These are phyloP conservation scores for Congeria kusceri DNA, from an alignment of 2,888 invertebrate species.

Conservation along the genomic window DNA sequence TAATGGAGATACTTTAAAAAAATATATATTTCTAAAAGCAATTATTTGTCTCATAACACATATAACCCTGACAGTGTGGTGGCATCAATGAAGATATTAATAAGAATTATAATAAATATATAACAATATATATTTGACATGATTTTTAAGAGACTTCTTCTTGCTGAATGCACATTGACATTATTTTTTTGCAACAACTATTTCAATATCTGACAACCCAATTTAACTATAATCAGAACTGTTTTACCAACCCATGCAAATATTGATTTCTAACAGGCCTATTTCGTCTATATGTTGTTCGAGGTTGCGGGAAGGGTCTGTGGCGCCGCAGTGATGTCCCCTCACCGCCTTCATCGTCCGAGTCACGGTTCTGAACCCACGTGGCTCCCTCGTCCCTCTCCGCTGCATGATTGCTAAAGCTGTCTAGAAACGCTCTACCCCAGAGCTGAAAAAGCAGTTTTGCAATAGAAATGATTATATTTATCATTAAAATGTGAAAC, in stretches of 20 bases:
- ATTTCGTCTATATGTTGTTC: conserved; percentile 53
- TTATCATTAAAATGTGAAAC: no score
- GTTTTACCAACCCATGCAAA: conserved; percentile 65
- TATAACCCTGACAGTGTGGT: no score
- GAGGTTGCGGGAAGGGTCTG: conserved; percentile 54
- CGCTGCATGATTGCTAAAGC: conserved; percentile 64
- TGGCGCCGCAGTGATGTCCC: conserved; percentile 39
- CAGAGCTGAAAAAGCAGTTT: conserved; percentile 71
- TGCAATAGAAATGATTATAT: no score
- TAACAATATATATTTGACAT: no score
- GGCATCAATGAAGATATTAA: no score
- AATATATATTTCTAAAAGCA: no score
- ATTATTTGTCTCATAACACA: no score
- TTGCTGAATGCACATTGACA: background rate
- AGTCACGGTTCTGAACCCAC: conserved; percentile 51
- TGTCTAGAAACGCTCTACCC: conserved; percentile 75
- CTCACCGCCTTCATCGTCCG: conserved; percentile 62
- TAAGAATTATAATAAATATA: no score
- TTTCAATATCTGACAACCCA: background rate
- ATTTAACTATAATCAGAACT: background rate
- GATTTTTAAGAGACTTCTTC: no score
- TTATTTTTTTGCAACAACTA: background rate
- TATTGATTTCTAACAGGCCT: conserved; percentile 65
- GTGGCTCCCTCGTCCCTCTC: conserved; percentile 62
- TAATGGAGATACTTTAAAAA: no score